phyloP scores from a whole-genome alignment of 2,888 invertebrate species.

The Plagodis dolabraria region DNA sequence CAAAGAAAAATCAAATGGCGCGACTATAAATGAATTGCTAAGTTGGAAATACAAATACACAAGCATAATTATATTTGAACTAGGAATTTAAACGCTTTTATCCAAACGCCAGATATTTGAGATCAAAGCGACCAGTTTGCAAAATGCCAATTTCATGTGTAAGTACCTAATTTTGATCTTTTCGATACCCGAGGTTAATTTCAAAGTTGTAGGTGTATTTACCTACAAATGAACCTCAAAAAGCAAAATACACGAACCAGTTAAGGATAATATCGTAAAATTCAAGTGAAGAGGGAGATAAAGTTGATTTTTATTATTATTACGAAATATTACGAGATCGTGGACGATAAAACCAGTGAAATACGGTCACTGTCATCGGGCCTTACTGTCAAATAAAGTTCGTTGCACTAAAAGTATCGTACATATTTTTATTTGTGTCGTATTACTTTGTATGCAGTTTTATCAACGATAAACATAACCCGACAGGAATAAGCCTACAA shows the following conservation, averaged over 20 bases:
- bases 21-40: too few relatives aligned
- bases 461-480: too few relatives aligned
- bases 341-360: slow-evolving; percentile 5
- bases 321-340: slow-evolving; percentile 15
- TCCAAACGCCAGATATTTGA: not conserved
- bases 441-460: too few relatives aligned
- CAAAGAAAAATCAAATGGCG: too few relatives aligned
- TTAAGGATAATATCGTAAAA: slow-evolving; percentile 12
- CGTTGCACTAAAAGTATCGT: too few relatives aligned
- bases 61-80: not conserved
- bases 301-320: slow-evolving; percentile 15
- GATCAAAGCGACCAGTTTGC: too few relatives aligned
- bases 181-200: not conserved
- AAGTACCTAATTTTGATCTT: too few relatives aligned
- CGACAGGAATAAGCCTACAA: too few relatives aligned
- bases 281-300: slow-evolving; percentile 10
- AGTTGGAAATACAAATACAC: too few relatives aligned
- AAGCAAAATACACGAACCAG: not conserved
- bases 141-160: too few relatives aligned
- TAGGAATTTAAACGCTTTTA: not conserved
- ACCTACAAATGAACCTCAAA: not conserved
- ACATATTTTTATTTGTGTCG: too few relatives aligned
- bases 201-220: not conserved
- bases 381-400: too few relatives aligned
- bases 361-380: slow-evolving; percentile 4